Conservation (phyloP, 2,888 invertebrate species). For the Ophraella communa region DNA sequence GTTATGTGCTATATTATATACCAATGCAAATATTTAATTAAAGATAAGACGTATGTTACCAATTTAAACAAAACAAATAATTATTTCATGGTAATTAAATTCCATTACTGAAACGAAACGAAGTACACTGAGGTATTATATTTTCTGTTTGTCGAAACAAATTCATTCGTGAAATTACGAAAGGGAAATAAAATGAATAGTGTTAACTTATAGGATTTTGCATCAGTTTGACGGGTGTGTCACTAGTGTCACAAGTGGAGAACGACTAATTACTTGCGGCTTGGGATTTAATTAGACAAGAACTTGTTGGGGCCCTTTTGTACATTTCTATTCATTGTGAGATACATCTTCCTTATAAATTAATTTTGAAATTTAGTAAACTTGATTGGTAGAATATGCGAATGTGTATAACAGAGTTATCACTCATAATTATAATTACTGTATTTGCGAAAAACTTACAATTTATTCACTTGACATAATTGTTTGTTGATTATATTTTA, state of each 20-base stretch:
- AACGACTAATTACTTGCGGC: constrained; percentile 38
- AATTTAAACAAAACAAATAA: background rate
- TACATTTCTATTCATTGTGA: constrained; percentile 2
- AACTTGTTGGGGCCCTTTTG: constrained; percentile 31
- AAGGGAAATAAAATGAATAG: background rate
- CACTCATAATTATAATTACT: no score
- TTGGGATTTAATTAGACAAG: constrained; percentile 42
- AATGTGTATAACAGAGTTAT: no score
- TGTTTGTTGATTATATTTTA: no score
- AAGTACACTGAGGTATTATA: background rate
- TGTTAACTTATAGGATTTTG: constrained; percentile 20
- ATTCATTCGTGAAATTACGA: constrained; percentile 4
- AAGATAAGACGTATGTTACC: background rate
- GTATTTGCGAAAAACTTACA: no score
- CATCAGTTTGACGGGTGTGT: constrained; percentile 31
- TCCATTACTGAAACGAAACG: background rate
- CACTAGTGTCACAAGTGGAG: constrained; percentile 27
- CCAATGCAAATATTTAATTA: background rate
- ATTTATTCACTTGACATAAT: no score
- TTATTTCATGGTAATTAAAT: background rate
- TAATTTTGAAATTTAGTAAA: constrained; percentile 1
- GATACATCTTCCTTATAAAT: background rate
- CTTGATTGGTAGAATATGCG: background rate
- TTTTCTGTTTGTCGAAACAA: background rate
- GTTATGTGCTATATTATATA: no score